Evolutionary conservation across 2,113 vertebrate species (phyloP), one percentile per base, ranked within the genome.

Genomic region (Corapipo altera): DNA sequence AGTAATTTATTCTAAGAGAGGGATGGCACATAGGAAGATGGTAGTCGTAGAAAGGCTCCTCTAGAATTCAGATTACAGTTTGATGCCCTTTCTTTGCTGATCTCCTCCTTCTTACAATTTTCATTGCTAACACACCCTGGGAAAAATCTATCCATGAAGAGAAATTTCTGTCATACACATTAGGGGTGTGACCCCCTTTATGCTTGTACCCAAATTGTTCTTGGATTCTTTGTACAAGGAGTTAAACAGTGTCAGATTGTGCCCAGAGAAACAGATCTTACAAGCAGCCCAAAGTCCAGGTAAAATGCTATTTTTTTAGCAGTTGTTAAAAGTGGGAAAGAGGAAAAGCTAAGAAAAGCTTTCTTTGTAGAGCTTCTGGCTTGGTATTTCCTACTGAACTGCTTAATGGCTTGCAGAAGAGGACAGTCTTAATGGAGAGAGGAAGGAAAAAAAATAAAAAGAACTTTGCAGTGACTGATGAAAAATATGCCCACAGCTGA

Each of bases 401-500:
- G 75, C 71, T 75, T 83, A 92, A 91, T 76, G 46, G 55, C 43
- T 80, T 58, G 67, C 16, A 66, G 62, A 88, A 94, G 62, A 73
- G 43, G 73, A 75, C 24, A 75, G 49, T 69, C 52, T 62, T 73
- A 70, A 77, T 11, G 39, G 76, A 81, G 16, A 3, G 33, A 72
- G 32, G 41, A 70, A 73, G 18, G 9, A 55, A 64, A 61, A 66
- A 33, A 26, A 30, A 22, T 4, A 43, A 35, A 28, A 52, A 44
- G 3, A 79, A 70, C n/a, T 19, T 76, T 70, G 58, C 41, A 83
- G 49, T 8, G 32, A 66, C 41, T 58, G 37, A 85, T 85, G 46
- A 91, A 95, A 94, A 94, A 93, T 21, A 78, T 55, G 48, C n/a
- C 33, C 58, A 49, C 12, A n/a, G 49, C 3, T 94, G 93, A 95